Base-by-base conservation (phyloP, 2,888 invertebrate genomes). In the Drosophila aldrichi region DNA sequence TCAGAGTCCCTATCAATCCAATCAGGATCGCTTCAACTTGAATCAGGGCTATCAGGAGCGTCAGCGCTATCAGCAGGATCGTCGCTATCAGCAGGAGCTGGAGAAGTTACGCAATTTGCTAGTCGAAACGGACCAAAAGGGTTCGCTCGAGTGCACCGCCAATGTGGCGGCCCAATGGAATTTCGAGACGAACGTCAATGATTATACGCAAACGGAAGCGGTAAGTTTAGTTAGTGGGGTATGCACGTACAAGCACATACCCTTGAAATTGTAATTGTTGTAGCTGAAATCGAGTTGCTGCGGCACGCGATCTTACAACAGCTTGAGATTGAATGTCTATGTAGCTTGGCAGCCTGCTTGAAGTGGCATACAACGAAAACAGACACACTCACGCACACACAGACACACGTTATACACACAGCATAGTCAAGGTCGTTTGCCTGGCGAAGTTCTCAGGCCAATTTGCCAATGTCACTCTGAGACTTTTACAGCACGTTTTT, bases 111-210 rank as follows among this genome's bases (percentile, higher is more conserved):
- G 92, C 3, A 90, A 95, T 72, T 94, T 96, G 46, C 91, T 97
- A 74, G 94, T 95, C 48, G 95, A 96, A 70, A 94, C 96, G 32
- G 97, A 97, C 91, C 94, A 95, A 36, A 95, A 96, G 87, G 95
- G 96, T 12, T 96, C 97, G 0, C 95, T 96, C 90, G 96, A 96
- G 92, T 97, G 97, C 89, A 96, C 96, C 0, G 95, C 95, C 57
- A 97, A 97, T 92, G 97, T 97, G n/a, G 96, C 95, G 0, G 96
- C 97, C 1, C 97, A 97, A 90, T 97, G 97, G 97, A 96, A 96
- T 91, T 97, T 97, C 89, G 97, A 97, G 93, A 97, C 97, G 6
- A 96, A 97, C 90, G 96, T 97, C 43, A 97, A 96, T 92, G 96
- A 96, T 91, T 95, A 94, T 52, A 96, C 96, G 1, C 97, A 97